Conservation (phyloP, 2,797 vertebrate genomes). For the Chromis chromis region DNA sequence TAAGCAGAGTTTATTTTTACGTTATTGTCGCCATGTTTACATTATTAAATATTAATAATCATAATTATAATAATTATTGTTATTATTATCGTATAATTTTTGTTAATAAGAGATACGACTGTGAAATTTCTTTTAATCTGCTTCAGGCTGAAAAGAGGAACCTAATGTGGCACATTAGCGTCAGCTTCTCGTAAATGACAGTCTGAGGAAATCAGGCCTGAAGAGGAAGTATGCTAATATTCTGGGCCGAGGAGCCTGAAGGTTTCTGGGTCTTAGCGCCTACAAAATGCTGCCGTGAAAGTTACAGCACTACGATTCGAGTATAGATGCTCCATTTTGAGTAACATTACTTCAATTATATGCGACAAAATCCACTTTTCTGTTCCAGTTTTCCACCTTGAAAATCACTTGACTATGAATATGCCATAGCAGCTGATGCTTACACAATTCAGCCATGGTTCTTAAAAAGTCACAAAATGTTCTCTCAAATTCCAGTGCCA, state of each 20-base stretch:
- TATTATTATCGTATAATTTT: too few relatives aligned
- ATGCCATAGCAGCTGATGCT: background rate
- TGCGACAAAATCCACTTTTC: background rate
- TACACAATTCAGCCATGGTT: background rate
- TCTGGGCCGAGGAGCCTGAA: constrained; percentile 33
- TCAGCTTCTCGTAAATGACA: constrained; percentile 56
- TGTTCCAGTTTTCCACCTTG: background rate
- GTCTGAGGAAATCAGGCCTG: constrained; percentile 73
- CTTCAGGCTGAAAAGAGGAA: constrained; percentile 57
- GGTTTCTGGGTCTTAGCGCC: constrained; percentile 79
- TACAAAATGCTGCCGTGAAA: fast-evolving
- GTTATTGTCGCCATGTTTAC: too few relatives aligned
- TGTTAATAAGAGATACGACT: background rate
- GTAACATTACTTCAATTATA: background rate
- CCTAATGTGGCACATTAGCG: constrained; percentile 15
- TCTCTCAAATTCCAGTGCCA: background rate
- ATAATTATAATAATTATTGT: too few relatives aligned
- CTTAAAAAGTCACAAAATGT: background rate
- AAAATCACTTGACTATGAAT: constrained; percentile 1
- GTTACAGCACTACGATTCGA: background rate
- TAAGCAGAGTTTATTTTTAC: too few relatives aligned
- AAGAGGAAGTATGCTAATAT: constrained; percentile 82
- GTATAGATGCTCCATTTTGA: constrained; percentile 6
- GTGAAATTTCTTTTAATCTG: constrained; percentile 55
- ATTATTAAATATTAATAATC: too few relatives aligned